Conservation (phyloP, 2,888 invertebrate species). For the Drosophila anomalata region DNA sequence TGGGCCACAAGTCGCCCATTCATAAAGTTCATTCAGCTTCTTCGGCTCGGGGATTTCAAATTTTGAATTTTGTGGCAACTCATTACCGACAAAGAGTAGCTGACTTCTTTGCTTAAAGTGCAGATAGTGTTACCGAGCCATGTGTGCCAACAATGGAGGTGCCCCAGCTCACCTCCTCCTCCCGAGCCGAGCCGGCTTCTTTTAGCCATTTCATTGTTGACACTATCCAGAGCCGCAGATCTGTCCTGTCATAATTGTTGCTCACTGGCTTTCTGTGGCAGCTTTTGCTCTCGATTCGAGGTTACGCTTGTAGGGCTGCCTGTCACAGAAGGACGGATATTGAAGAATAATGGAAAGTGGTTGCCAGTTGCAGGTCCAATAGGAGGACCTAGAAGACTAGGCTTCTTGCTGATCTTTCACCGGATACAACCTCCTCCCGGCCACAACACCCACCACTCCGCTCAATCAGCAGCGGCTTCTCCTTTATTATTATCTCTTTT, state of each 20-base stretch:
- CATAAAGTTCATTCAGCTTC: constrained; percentile 57
- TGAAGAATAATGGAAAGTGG: neutral
- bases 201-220: constrained; percentile 81
- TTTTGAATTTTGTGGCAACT: constrained; percentile 57
- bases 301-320: constrained; percentile 10
- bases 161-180: neutral
- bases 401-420: constrained; percentile 57
- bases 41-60: neutral
- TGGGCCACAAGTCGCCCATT: constrained; percentile 48
- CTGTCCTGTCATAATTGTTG: constrained; percentile 78
- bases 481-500: constrained; percentile 25
- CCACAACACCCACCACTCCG: neutral
- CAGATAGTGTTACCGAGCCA: constrained; percentile 36
- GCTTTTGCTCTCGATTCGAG: constrained; percentile 38
- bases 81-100: constrained; percentile 50
- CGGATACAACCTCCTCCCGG: constrained; percentile 52
- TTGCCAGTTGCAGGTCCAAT: neutral
- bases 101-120: constrained; percentile 20
- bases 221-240: constrained; percentile 64
- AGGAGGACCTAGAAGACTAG: neutral
- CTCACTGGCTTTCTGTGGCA: constrained; percentile 26
- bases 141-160: constrained; percentile 25
- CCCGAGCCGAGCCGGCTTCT: constrained; percentile 23
- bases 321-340: neutral
- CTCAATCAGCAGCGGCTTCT: constrained; percentile 39